These are phyloP conservation scores for Trichopria drosophilae DNA, from an alignment of 2,888 invertebrate species.

Conservation along the genomic window DNA sequence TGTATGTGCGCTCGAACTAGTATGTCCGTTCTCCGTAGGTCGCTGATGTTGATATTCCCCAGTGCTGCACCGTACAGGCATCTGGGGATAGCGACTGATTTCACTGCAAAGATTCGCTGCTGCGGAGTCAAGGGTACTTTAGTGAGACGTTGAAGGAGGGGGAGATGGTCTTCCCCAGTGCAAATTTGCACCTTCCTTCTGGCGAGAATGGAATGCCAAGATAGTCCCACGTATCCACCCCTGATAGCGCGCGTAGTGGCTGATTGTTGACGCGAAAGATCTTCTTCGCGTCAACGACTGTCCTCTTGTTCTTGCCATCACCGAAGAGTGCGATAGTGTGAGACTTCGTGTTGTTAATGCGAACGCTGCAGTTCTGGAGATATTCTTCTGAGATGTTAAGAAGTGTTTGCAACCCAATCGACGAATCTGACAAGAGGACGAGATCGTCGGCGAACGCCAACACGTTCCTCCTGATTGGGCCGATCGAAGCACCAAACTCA, in stretches of 20 bases:
- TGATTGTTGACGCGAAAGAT: background rate
- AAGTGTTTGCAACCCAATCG: background rate
- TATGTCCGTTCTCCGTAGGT: background rate
- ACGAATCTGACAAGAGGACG: background rate
- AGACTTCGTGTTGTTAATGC: background rate
- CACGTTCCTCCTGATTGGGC: background rate
- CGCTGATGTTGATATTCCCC: background rate
- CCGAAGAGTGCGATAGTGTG: background rate
- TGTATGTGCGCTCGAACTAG: background rate
- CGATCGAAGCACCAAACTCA: background rate
- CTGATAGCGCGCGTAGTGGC: background rate
- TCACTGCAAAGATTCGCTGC: background rate
- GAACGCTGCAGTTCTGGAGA: background rate
- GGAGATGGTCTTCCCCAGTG: background rate
- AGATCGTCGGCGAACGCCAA: slow-evolving; percentile 7
- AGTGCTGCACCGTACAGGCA: background rate
- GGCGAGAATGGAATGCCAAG: background rate
- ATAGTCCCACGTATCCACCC: background rate
- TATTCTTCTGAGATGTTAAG: background rate
- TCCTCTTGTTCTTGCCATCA: background rate
- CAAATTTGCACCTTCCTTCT: background rate
- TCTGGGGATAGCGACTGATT: background rate
- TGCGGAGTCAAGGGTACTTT: background rate
- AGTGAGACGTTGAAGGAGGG: background rate
- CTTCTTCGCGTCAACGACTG: background rate